Percentiles rank a stretch among this genome's conserved stretches.
These are phyloP conservation scores for Anthoscopus minutus DNA, from an alignment of 2,113 vertebrate species.

Conservation along the genomic window DNA sequence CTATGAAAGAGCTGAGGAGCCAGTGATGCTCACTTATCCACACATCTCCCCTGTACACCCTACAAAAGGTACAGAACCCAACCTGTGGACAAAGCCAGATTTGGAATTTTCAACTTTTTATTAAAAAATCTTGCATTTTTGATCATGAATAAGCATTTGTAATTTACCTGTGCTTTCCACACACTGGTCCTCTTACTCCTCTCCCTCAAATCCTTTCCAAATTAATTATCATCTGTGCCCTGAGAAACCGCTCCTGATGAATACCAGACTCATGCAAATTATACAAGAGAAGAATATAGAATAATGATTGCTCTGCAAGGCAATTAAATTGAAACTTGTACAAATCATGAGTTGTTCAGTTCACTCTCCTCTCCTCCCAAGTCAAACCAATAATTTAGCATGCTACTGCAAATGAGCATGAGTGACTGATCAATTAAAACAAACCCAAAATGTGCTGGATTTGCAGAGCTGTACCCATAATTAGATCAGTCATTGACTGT, in stretches of 20 bases:
- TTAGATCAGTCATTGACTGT: conserved; percentile 51
- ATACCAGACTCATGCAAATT: conserved; percentile 48
- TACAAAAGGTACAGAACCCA: neutral
- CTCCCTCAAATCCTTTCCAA: conserved; percentile 16
- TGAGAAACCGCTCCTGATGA: conserved; percentile 44
- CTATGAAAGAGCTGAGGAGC: neutral
- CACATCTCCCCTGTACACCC: neutral
- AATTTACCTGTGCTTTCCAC: neutral
- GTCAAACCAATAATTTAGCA: conserved; percentile 50
- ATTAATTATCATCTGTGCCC: conserved; percentile 50
- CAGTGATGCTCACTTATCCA: neutral
- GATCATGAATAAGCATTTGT: neutral
- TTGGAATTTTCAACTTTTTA: neutral
- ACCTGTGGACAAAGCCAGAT: neutral
- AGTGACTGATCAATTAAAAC: conserved; percentile 63
- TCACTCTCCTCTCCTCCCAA: conserved; percentile 44
- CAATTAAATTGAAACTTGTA: conserved; percentile 53
- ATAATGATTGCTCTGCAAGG: conserved; percentile 42
- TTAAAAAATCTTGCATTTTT: neutral
- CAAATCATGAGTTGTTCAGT: conserved; percentile 11
- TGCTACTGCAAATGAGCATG: conserved; percentile 40
- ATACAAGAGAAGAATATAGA: conserved; percentile 20
- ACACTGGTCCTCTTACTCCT: neutral
- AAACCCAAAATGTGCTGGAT: conserved; percentile 25
- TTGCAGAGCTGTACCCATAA: conserved; percentile 23